Percentiles rank a stretch among this genome's conserved stretches.
Evolutionary conservation across 2,888 invertebrate species (phyloP).

Genomic region (Cenopis cana): DNA sequence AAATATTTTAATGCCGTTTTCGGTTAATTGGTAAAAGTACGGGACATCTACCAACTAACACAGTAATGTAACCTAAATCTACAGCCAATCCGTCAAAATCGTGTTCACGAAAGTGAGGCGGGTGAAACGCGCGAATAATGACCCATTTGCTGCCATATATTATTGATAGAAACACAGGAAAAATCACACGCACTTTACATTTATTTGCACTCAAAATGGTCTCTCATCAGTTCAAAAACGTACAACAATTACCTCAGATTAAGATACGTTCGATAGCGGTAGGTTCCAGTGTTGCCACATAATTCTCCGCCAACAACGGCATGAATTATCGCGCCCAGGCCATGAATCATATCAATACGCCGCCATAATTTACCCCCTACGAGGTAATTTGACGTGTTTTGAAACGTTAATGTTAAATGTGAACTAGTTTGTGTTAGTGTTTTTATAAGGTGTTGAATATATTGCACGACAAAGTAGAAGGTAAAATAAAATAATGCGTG

Average conservation of each 20-base stretch:
- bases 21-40: too few relatives aligned
- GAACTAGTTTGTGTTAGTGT: not conserved
- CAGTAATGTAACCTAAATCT: too few relatives aligned
- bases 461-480: not conserved
- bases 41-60: too few relatives aligned
- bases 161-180: not conserved
- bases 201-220: not conserved
- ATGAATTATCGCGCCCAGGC: slow-evolving; percentile 55
- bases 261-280: slow-evolving; percentile 24
- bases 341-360: slow-evolving; percentile 60
- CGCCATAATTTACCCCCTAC: slow-evolving; percentile 56
- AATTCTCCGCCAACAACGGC: slow-evolving; percentile 36
- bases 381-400: slow-evolving; percentile 24
- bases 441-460: not conserved
- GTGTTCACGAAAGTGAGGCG: too few relatives aligned
- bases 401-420: slow-evolving; percentile 13
- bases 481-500: too few relatives aligned
- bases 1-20: too few relatives aligned
- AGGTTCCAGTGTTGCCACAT: slow-evolving; percentile 21
- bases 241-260: slow-evolving; percentile 13
- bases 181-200: not conserved
- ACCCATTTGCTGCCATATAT: too few relatives aligned
- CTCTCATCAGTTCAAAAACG: not conserved
- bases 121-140: too few relatives aligned
- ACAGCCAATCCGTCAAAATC: too few relatives aligned